A percentile compares a stretch with the other conserved stretches of the same genome.
Evolutionary conservation across 1,140 invertebrate species (phyloP).

Genomic region (Orius laevigatus): DNA sequence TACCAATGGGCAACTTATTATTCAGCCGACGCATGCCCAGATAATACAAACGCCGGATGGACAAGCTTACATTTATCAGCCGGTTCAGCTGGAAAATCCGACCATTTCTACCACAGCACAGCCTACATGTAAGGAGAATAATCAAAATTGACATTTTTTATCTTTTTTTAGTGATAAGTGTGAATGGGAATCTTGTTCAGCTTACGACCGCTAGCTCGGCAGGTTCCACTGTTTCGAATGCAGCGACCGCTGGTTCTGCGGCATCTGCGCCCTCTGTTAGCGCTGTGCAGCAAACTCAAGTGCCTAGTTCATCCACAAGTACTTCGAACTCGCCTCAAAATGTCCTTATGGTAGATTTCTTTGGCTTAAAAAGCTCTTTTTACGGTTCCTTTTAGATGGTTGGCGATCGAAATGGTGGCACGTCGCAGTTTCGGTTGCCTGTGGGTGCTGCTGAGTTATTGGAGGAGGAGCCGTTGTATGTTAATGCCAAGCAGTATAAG

Average conservation of each 20-base stretch:
- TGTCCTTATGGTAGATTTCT: too few species aligned
- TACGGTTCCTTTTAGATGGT: constrained; percentile 1
- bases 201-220: constrained; percentile 34
- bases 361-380: too few species aligned
- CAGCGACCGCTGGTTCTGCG: constrained; percentile 21
- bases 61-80: constrained; percentile 84
- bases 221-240: constrained; percentile 27
- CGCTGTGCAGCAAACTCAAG: too few species aligned
- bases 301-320: too few species aligned
- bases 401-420: constrained; percentile 3
- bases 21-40: constrained; percentile 46
- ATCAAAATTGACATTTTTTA: constrained; percentile 21
- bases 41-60: constrained; percentile 82
- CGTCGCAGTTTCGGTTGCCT: constrained; percentile 40
- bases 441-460: constrained; percentile 44
- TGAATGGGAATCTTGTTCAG: constrained; percentile 56
- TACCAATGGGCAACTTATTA: constrained; percentile 33
- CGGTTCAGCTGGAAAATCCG: constrained; percentile 42
- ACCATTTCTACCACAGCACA: constrained; percentile 37
- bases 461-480: constrained; percentile 89
- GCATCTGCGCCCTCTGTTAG: constrained; percentile 36
- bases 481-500: constrained; percentile 97
- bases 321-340: too few species aligned
- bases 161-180: constrained; percentile 42
- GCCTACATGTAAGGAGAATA: constrained; percentile 34